A percentile compares a stretch with the other conserved stretches of the same genome.
These are phyloP conservation scores for Monochamus saltuarius DNA, from an alignment of 1,140 invertebrate species.

Conservation along the genomic window DNA sequence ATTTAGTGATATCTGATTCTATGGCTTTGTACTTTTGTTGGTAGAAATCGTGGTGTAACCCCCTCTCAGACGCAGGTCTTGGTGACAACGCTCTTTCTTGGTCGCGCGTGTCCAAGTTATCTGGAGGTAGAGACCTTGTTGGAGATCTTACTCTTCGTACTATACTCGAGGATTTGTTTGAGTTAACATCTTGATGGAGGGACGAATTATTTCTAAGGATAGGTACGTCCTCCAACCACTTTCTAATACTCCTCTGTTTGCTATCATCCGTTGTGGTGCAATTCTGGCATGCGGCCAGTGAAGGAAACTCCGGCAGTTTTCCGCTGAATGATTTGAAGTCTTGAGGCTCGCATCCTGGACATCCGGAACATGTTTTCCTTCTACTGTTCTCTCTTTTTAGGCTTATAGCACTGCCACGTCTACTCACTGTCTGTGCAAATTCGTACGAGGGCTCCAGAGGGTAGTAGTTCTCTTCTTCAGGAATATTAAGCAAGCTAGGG, in stretches of 20 bases:
- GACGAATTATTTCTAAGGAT: conserved; percentile 42
- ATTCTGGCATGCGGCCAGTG: conserved; percentile 54
- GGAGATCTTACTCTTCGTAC: conserved; percentile 41
- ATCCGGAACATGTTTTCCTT: conserved; percentile 61
- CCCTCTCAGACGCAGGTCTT: conserved; percentile 37
- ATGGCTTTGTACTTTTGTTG: not conserved
- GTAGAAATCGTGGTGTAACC: conserved; percentile 8
- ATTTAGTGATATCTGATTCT: not conserved
- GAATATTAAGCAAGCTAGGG: conserved; percentile 76
- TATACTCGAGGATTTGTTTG: not conserved
- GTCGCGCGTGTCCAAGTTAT: conserved; percentile 29
- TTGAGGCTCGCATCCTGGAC: conserved; percentile 63
- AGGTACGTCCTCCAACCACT: conserved; percentile 77
- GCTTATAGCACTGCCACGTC: conserved; percentile 58
- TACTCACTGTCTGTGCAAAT: conserved; percentile 49
- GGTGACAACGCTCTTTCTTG: conserved; percentile 37
- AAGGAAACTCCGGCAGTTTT: conserved; percentile 51
- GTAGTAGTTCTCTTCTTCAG: conserved; percentile 69
- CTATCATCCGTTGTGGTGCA: conserved; percentile 60
- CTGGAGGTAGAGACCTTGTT: conserved; percentile 38
- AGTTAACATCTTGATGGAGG: not conserved
- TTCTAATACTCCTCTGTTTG: conserved; percentile 70
- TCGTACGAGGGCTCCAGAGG: conserved; percentile 53
- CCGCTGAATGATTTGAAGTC: conserved; percentile 47
- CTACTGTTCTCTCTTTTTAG: conserved; percentile 61